These are phyloP conservation scores for Silurus meridionalis DNA, from an alignment of 2,113 vertebrate genomes.

Conservation along the genomic window DNA sequence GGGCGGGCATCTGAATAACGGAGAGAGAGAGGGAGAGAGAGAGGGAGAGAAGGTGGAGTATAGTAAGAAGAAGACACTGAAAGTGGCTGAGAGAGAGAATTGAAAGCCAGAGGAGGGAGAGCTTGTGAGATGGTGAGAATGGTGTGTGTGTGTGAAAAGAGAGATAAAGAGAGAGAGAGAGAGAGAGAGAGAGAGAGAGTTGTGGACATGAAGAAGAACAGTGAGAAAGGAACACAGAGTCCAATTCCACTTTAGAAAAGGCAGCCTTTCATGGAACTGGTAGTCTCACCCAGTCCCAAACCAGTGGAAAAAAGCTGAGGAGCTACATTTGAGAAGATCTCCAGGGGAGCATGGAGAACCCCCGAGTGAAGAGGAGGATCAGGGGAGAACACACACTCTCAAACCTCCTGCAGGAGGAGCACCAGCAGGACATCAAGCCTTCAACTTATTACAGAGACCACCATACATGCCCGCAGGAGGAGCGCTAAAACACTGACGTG, in stretches of 20 bases:
- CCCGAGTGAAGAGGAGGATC: conserved; percentile 9
- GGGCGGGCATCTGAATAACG: conserved; percentile 33
- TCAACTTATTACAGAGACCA: conserved; percentile 8
- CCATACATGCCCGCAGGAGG: conserved; percentile 30
- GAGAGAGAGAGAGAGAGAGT: conserved; percentile 18
- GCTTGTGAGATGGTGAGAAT: not conserved
- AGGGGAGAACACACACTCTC: conserved; percentile 29
- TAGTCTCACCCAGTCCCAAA: conserved; percentile 29
- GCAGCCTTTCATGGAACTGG: conserved; percentile 9
- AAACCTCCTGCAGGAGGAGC: conserved; percentile 23
- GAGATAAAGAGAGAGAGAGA: not conserved
- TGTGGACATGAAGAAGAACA: not conserved
- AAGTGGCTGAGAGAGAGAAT: conserved; percentile 13
- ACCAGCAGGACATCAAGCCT: conserved; percentile 21
- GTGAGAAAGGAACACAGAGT: conserved; percentile 32
- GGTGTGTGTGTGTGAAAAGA: too few species aligned
- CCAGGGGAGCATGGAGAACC: conserved; percentile 24
- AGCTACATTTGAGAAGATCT: conserved; percentile 3
- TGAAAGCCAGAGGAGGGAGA: conserved; percentile 8
- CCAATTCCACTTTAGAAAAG: not conserved
- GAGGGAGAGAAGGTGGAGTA: conserved; percentile 39
- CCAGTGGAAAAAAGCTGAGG: conserved; percentile 18
- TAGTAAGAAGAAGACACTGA: conserved; percentile 31
- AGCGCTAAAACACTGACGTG: conserved; percentile 32
- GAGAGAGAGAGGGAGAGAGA: conserved; percentile 21